Percentiles rank a stretch among this genome's conserved stretches.
Evolutionary conservation across 2,888 invertebrate genomes (phyloP).

Genomic region (Netelia inedita): DNA sequence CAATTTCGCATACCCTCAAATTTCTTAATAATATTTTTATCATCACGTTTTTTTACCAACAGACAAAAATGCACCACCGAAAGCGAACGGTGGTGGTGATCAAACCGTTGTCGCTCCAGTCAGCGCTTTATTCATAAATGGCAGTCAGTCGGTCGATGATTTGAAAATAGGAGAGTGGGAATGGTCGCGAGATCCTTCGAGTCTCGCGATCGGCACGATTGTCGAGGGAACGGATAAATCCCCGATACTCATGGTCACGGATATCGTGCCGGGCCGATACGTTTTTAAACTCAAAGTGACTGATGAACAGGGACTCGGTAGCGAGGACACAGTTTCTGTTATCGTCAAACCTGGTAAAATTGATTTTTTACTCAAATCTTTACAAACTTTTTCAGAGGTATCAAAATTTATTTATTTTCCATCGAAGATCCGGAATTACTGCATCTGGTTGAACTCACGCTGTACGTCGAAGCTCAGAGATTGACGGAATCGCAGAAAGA

Average conservation of each 20-base stretch:
- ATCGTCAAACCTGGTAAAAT: slow-evolving; percentile 89
- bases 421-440: slow-evolving; percentile 89
- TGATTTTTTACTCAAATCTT: not conserved
- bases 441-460: slow-evolving; percentile 92
- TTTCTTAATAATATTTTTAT: slow-evolving; percentile 11
- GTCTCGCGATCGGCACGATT: slow-evolving; percentile 94
- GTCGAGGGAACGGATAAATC: slow-evolving; percentile 91
- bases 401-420: slow-evolving; percentile 41
- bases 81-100: slow-evolving; percentile 95
- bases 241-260: slow-evolving; percentile 92
- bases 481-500: slow-evolving; percentile 91
- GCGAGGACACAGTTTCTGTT: slow-evolving; percentile 93
- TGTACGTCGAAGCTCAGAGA: slow-evolving; percentile 90
- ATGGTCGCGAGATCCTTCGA: slow-evolving; percentile 92
- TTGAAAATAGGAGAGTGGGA: slow-evolving; percentile 93
- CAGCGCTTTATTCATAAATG: slow-evolving; percentile 92
- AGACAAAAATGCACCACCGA: slow-evolving; percentile 96
- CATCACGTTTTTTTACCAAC: slow-evolving; percentile 61
- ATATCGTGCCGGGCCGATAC: slow-evolving; percentile 94
- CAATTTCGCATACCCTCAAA: not conserved
- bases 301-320: slow-evolving; percentile 95
- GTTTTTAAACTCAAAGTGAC: slow-evolving; percentile 95
- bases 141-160: slow-evolving; percentile 94
- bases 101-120: slow-evolving; percentile 91
- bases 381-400: not conserved